Evolutionary conservation across 2,797 vertebrate species (phyloP).

Genomic region (Pogonophryne albipinna): DNA sequence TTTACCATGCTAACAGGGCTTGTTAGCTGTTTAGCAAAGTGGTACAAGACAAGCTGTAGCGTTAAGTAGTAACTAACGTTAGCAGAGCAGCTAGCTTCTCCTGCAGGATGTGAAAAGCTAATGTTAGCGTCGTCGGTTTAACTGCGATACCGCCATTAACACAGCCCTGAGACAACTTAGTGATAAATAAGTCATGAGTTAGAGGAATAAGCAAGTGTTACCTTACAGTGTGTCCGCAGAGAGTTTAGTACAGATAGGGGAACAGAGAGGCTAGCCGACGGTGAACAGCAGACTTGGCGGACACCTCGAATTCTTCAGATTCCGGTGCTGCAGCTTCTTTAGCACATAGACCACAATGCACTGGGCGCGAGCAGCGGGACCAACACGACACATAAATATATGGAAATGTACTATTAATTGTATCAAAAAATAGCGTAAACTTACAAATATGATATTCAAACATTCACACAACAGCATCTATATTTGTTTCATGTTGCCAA

Average conservation of each 20-base stretch:
- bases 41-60: conserved; percentile 25
- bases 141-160: not conserved
- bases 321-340: conserved; percentile 79
- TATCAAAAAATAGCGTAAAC: too few relatives aligned
- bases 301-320: conserved; percentile 86
- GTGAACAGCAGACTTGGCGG: conserved; percentile 63
- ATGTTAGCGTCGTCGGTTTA: conserved; percentile 48
- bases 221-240: conserved; percentile 40
- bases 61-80: conserved; percentile 41
- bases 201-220: conserved; percentile 23
- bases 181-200: not conserved
- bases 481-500: too few relatives aligned
- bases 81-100: conserved; percentile 48
- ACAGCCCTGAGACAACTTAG: not conserved
- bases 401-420: too few relatives aligned
- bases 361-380: conserved; percentile 42
- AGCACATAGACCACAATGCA: conserved; percentile 81
- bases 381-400: not conserved
- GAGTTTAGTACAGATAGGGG: conserved; percentile 8
- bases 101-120: conserved; percentile 65
- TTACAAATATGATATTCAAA: too few relatives aligned
- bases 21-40: conserved; percentile 10
- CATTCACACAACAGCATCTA: too few relatives aligned
- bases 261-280: conserved; percentile 16
- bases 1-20: not conserved